These are phyloP conservation scores for Netelia inedita DNA, from an alignment of 2,888 invertebrate genomes.

Conservation along the genomic window DNA sequence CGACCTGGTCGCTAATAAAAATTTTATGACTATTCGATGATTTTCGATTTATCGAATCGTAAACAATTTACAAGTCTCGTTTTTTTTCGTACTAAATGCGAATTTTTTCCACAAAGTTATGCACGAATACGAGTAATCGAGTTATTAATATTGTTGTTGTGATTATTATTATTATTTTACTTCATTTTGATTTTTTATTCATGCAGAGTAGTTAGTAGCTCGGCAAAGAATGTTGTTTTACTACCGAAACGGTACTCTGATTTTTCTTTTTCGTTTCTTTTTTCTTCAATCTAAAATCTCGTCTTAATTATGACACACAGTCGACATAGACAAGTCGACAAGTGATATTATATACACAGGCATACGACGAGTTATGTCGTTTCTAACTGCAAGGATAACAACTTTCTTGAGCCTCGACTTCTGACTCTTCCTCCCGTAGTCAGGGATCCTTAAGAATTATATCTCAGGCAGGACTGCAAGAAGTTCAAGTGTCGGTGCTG, in stretches of 20 bases:
- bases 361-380: conserved; percentile 44
- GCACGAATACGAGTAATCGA: too few species aligned
- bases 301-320: conserved; percentile 5
- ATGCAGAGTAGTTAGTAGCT: not conserved
- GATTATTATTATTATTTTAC: conserved; percentile 1
- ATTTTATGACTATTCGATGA: conserved; percentile 43
- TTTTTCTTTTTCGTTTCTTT: not conserved
- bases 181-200: not conserved
- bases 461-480: conserved; percentile 7
- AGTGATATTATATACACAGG: conserved; percentile 32
- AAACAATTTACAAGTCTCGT: conserved; percentile 12
- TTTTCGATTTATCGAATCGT: conserved; percentile 22
- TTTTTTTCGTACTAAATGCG: not conserved
- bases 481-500: too few species aligned
- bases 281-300: conserved; percentile 20
- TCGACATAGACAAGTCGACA: conserved; percentile 31
- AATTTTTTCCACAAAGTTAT: too few species aligned
- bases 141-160: not conserved
- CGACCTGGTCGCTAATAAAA: conserved; percentile 10
- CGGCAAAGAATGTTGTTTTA: conserved; percentile 22
- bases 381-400: conserved; percentile 62
- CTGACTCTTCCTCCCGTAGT: conserved; percentile 41
- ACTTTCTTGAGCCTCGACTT: conserved; percentile 66
- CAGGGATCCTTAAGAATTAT: conserved; percentile 28
- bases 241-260: conserved; percentile 4